Base-by-base conservation (phyloP, 2,113 vertebrate species). In the Beaufortia kweichowensis region DNA sequence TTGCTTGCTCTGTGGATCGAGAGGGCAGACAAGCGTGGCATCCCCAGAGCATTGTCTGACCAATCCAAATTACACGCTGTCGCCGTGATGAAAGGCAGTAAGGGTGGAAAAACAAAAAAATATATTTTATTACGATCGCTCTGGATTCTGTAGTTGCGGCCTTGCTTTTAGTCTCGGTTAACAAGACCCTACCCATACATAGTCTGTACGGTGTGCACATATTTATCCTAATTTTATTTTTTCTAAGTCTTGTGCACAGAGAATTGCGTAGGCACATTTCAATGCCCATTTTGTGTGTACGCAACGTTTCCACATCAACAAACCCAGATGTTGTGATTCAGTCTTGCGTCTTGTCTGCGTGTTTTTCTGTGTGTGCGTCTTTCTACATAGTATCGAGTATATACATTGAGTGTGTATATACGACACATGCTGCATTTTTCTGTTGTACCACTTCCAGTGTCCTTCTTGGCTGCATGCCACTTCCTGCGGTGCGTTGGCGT, bases 391-490 rank as follows among this genome's bases (percentile, higher is more conserved):
- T 75, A 33, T 65, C 23, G 12, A 72, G 59, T 90, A 90, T 90
- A 90, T 91, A 91, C 89, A 89, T 72, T 57, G 68, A 78, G 69
- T 72, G 79, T 91, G 90, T 90, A 91, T 91, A 90, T 90, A 91
- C 86, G 86, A 87, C 83, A 77, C 89, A 89, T 89, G 84, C 82
- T 86, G 80, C 84, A 88, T 86, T 80, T 83, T 87, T 80, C 72
- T 76, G 24, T 59, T 74, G 33, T 41, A 73, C 84, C 71, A 86
- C 84, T 84, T 71, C 86, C 78, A 77, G 62, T 62, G 43, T 80
- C 33, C 79, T 21, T 31, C 26, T 43, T 28, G 26, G 68, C 24
- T 21, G 2, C 19, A n/a, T 9, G 68, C 68, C 68, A 48, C 56
- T 78, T 82, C 79, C 71, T 15, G 63, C n/a, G 53, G 48, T 21